Conservation (phyloP, 2,888 invertebrate species). For the Acleris literana region DNA sequence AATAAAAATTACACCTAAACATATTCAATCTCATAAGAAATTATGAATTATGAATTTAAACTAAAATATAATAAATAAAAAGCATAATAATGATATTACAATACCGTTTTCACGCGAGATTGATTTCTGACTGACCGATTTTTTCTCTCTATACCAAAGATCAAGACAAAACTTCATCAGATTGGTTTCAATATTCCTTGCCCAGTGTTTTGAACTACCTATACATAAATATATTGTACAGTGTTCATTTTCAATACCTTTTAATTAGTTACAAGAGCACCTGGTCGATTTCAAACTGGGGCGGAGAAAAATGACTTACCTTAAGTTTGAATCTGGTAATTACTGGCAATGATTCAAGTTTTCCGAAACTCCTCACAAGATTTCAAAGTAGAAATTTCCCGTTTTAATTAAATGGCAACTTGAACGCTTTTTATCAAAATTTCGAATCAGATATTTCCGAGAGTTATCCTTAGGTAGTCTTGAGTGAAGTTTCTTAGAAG, state of each 20-base stretch:
- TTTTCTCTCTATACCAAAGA: too few species aligned
- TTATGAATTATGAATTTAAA: too few species aligned
- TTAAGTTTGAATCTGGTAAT: conserved; percentile 29
- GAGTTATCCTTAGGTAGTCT: conserved; percentile 2
- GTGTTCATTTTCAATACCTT: conserved; percentile 15
- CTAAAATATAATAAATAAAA: too few species aligned
- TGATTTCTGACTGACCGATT: too few species aligned
- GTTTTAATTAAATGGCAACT: conserved; percentile 33
- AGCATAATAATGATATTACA: too few species aligned
- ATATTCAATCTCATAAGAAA: too few species aligned
- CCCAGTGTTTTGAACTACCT: too few species aligned
- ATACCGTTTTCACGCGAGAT: too few species aligned
- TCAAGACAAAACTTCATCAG: too few species aligned
- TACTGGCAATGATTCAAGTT: conserved; percentile 35
- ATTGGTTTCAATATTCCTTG: too few species aligned
- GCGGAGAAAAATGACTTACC: conserved; percentile 28
- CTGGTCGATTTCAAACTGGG: conserved; percentile 13
- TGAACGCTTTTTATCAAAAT: conserved; percentile 32
- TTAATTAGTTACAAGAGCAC: conserved; percentile 13
- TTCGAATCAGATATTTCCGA: conserved; percentile 18
- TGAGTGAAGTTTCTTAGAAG: conserved; percentile 1
- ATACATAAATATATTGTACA: neutral
- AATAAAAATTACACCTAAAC: too few species aligned
- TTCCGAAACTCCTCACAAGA: conserved; percentile 21
- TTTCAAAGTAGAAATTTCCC: conserved; percentile 31